Evolutionary conservation across 2,113 vertebrate genomes (phyloP).

Genomic region (Neotoma lepida): DNA sequence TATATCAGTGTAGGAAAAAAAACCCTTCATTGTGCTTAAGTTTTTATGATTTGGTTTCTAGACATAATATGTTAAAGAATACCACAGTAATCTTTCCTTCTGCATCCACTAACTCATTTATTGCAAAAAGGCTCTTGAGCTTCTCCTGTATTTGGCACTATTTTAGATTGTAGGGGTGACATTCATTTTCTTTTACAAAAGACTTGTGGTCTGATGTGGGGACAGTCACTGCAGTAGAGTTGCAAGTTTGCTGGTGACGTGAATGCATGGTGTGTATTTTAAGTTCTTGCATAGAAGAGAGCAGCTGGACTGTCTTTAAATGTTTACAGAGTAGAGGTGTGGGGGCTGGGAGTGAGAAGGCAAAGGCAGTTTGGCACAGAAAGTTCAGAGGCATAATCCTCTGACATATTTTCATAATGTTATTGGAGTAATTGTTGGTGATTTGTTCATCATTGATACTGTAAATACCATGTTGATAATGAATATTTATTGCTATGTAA

Average conservation of each 20-base stretch:
- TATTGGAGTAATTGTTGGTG: background rate
- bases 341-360: background rate
- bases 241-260: background rate
- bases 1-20: background rate
- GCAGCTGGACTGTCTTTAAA: background rate
- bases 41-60: background rate
- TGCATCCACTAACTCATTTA: background rate
- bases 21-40: background rate
- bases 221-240: background rate
- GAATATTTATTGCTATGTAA: background rate
- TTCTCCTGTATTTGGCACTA: background rate
- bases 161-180: background rate
- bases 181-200: background rate
- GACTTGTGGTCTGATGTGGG: background rate
- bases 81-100: background rate
- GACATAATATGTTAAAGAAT: background rate
- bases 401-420: no score
- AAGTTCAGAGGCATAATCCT: no score
- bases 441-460: background rate
- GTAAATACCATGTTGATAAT: no score
- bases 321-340: background rate
- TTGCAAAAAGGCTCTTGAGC: background rate
- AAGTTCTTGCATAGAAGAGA: background rate
- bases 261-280: no score
- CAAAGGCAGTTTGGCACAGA: background rate